A percentile compares a stretch with the other conserved stretches of the same genome.
These are phyloP conservation scores for Xanthostigma xanthostigma DNA, from an alignment of 2,888 invertebrate species.

Conservation along the genomic window DNA sequence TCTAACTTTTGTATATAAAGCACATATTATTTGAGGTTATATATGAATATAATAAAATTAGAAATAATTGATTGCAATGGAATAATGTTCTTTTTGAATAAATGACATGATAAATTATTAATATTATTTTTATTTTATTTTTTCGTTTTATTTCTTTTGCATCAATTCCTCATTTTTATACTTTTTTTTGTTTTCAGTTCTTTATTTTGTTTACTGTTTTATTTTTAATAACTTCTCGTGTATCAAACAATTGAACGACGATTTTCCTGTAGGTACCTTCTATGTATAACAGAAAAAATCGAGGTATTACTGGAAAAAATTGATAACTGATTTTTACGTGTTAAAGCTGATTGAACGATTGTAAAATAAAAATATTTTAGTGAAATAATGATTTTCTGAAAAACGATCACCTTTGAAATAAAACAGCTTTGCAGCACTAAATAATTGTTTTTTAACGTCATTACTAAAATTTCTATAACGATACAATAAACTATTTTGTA, in stretches of 20 bases:
- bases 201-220: neutral
- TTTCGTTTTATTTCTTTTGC: neutral
- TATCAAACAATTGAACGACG: neutral
- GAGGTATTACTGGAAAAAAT: too few relatives aligned
- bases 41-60: neutral
- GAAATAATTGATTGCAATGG: constrained; percentile 1
- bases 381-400: too few relatives aligned
- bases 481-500: too few relatives aligned
- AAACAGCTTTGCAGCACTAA: too few relatives aligned
- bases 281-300: too few relatives aligned
- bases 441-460: too few relatives aligned
- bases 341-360: too few relatives aligned
- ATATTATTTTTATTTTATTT: neutral
- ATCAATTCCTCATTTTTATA: neutral
- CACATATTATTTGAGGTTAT: constrained; percentile 5
- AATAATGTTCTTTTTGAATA: constrained; percentile 5
- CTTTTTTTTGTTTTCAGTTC: neutral
- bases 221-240: neutral
- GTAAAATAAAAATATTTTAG: too few relatives aligned
- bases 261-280: too few relatives aligned
- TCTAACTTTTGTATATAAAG: constrained; percentile 3
- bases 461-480: too few relatives aligned
- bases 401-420: too few relatives aligned
- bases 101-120: constrained; percentile 2
- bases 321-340: too few relatives aligned